Evolutionary conservation across 2,113 vertebrate species (phyloP), one percentile per base, ranked within the genome.

Genomic region (Setophaga kirtlandii): DNA sequence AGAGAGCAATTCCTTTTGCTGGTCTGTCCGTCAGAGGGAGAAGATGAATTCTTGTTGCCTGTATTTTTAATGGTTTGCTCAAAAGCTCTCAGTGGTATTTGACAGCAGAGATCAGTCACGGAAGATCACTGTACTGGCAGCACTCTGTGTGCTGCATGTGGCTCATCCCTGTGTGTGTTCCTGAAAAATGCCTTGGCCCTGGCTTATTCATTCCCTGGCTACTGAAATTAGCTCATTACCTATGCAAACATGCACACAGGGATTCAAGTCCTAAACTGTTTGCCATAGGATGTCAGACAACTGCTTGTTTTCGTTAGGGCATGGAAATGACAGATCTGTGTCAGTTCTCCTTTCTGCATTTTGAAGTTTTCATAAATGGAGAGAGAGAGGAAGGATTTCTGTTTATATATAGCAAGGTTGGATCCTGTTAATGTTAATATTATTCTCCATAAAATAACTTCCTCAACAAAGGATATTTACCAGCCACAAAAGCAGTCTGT

Each of bases 391-490:
- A 67, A 76, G 71, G 67, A 76, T 69, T 93, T 83, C 71, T 93
- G 75, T 83, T 95, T 95, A 86, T 78, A 12, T n/a, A 86, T 47
- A 64, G 30, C 75, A 46, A 49, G 28, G 64, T 68, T 77, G 39
- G 2, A 83, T 96, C 78, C 82, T 81, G 31, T 67, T 89, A 65
- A 49, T 67, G 47, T 89, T 81, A 33, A 37, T 80, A 60, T 86
- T 90, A 47, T 93, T 92, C 52, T 83, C 64, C 28, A 16, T 63
- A 28, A 33, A 68, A 68, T 83, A 92, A n/a, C 71, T 68, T 90
- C 79, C 88, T 42, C 18, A 63, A 33, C 47, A 78, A 77, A 95
- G 92, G 90, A 96, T 92, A 93, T 96, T 88, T 96, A 83, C 76
- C 82, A 80, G 75, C 39, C 93, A 93, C 79, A 81, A 83, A 83